A percentile compares a stretch with the other conserved stretches of the same genome.
Evolutionary conservation across 2,113 vertebrate species (phyloP).

Genomic region (Mesitornis unicolor): DNA sequence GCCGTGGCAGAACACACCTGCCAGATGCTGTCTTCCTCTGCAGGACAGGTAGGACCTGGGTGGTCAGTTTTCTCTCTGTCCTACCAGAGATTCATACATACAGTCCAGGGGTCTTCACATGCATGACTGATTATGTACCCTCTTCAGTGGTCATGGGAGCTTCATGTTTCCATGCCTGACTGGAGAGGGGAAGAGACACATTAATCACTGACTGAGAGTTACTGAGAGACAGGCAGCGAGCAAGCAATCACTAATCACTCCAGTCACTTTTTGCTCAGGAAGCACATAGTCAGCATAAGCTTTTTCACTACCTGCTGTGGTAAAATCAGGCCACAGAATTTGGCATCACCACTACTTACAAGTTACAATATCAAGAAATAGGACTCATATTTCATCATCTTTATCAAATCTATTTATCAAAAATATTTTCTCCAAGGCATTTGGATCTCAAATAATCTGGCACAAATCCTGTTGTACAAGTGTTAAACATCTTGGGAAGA

Average conservation of each 20-base stretch:
- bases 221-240: not conserved
- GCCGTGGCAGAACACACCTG: not conserved
- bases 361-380: not conserved
- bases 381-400: not conserved
- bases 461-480: not conserved
- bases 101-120: not conserved
- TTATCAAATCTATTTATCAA: not conserved
- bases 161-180: not conserved
- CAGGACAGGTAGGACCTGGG: not conserved
- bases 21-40: not conserved
- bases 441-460: not conserved
- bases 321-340: not conserved
- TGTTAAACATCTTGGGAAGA: not conserved
- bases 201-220: not conserved
- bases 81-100: not conserved
- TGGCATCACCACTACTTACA: not conserved
- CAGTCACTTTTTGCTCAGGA: not conserved
- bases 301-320: not conserved
- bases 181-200: not conserved
- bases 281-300: not conserved
- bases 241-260: not conserved
- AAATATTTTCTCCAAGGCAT: not conserved
- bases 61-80: not conserved
- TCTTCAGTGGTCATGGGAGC: not conserved
- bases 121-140: accelerated